These are phyloP conservation scores for Neodon shergylaensis DNA, from an alignment of 2,113 vertebrate species.

Conservation along the genomic window DNA sequence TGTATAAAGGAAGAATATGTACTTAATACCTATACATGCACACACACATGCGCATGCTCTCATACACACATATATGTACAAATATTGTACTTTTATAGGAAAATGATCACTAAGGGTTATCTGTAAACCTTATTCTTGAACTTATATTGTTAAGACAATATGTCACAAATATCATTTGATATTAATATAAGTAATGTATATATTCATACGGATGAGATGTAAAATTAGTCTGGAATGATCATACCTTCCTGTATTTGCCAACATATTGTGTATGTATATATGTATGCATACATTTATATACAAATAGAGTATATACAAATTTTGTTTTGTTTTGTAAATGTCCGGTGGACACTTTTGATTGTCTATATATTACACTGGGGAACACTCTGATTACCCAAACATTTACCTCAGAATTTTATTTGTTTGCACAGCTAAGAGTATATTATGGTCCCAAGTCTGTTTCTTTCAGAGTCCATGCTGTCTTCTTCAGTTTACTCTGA, in stretches of 20 bases:
- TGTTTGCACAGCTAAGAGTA: not conserved
- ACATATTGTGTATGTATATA: not conserved
- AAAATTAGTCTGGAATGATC: not conserved
- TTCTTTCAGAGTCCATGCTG: not conserved
- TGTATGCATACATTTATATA: not conserved
- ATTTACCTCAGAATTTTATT: not conserved
- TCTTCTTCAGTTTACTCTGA: not conserved
- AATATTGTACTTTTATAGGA: not conserved
- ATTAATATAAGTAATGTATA: not conserved
- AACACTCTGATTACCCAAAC: not conserved
- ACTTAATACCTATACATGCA: no score
- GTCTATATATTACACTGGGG: not conserved
- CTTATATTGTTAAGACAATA: not conserved
- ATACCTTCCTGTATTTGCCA: not conserved
- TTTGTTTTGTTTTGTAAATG: not conserved
- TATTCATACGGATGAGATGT: not conserved
- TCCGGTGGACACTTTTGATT: slow-evolving; percentile 26
- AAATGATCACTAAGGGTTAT: not conserved
- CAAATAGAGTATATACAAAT: not conserved
- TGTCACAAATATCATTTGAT: not conserved
- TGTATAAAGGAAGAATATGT: not conserved
- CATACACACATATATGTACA: not conserved
- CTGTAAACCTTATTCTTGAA: not conserved
- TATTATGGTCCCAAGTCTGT: not conserved
- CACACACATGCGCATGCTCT: no score